Conservation (phyloP, 2,113 vertebrate species). For the Bolborhynchus lineola region DNA sequence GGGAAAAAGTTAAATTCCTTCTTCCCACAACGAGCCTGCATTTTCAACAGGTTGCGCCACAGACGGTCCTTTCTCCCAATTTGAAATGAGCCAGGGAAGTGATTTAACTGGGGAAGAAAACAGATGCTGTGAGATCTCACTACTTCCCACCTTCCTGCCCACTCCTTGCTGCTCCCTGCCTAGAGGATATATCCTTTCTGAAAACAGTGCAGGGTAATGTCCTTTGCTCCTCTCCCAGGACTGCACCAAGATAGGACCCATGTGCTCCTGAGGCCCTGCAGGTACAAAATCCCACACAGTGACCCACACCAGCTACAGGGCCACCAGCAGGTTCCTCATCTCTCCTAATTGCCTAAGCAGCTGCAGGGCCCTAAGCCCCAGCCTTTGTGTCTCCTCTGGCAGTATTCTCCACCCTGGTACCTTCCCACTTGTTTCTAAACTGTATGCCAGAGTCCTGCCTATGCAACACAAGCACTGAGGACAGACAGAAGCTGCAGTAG, state of each 20-base stretch:
- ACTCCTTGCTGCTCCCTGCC: neutral
- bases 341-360: neutral
- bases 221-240: neutral
- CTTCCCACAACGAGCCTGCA: slow-evolving; percentile 90
- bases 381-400: neutral
- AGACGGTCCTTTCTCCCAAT: slow-evolving; percentile 95
- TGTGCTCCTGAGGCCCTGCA: neutral
- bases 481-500: neutral
- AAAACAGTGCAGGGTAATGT: neutral
- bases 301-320: neutral
- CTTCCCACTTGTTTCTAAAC: neutral
- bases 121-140: neutral
- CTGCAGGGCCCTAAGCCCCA: neutral
- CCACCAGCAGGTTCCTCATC: neutral
- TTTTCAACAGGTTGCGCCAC: slow-evolving; percentile 93
- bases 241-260: neutral
- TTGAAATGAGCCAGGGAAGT: slow-evolving; percentile 97
- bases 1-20: slow-evolving; percentile 95
- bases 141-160: neutral
- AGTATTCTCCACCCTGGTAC: neutral
- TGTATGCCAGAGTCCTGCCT: neutral
- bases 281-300: neutral
- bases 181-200: neutral
- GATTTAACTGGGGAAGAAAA: slow-evolving; percentile 83
- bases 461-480: neutral